phyloP scores from a whole-genome alignment of 2,888 invertebrate species.

The Synergus gifuensis region DNA sequence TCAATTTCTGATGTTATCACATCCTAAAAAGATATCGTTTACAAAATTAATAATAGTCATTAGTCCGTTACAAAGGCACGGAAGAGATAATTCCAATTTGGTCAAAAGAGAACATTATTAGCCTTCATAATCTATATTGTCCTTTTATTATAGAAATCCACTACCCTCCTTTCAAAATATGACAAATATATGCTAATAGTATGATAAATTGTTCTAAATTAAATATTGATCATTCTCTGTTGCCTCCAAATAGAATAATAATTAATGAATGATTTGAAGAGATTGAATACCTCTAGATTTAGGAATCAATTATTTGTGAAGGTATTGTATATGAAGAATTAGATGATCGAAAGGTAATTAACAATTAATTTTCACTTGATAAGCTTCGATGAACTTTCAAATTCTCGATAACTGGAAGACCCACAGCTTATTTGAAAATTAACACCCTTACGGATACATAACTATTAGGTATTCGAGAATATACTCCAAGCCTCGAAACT shows the following conservation, averaged over 20 bases:
- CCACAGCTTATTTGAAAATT: background rate
- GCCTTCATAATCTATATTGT: background rate
- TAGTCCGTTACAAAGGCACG: slow-evolving; percentile 3
- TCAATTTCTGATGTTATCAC: slow-evolving; percentile 18
- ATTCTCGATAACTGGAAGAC: background rate
- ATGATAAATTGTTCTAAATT: background rate
- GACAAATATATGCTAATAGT: background rate
- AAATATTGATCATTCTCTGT: background rate
- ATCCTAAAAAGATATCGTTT: background rate
- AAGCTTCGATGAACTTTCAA: background rate
- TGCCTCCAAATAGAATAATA: background rate
- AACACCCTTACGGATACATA: background rate
- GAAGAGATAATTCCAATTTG: slow-evolving; percentile 1
- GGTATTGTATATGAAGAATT: background rate
- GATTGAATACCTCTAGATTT: too few relatives aligned
- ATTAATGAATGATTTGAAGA: too few relatives aligned
- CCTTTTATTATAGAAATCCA: background rate
- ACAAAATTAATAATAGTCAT: slow-evolving; percentile 9
- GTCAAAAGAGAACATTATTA: background rate
- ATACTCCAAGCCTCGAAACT: background rate
- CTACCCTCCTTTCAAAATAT: background rate
- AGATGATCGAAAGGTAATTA: background rate
- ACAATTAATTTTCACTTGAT: background rate
- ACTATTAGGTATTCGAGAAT: background rate
- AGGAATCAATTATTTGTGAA: background rate